phyloP scores from a whole-genome alignment of 2,797 vertebrate species.

The Syngnathus acus region DNA sequence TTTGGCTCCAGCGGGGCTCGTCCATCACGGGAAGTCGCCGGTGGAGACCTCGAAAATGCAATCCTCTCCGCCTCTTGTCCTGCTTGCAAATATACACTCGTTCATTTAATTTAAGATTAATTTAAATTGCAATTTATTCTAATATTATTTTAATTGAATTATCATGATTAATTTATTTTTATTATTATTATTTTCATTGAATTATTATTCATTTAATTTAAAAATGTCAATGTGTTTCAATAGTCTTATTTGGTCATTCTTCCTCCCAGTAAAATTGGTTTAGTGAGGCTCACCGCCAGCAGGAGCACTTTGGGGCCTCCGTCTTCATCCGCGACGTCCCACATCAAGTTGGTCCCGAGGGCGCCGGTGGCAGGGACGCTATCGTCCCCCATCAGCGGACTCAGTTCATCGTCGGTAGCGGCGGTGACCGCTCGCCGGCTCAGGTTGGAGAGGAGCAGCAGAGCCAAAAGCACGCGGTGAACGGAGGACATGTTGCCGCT shows the following conservation, averaged over 20 bases:
- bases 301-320: constrained; percentile 60
- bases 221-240: too few relatives aligned
- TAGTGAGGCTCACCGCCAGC: constrained; percentile 53
- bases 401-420: constrained; percentile 50
- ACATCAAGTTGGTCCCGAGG: constrained; percentile 56
- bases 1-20: constrained; percentile 47
- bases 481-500: constrained; percentile 61
- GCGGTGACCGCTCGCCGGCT: constrained; percentile 64
- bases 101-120: too few relatives aligned
- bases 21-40: constrained; percentile 61
- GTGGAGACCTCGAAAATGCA: constrained; percentile 30
- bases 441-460: constrained; percentile 77
- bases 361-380: constrained; percentile 13
- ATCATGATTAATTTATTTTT: too few relatives aligned
- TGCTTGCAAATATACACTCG: constrained; percentile 18
- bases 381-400: constrained; percentile 56
- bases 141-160: too few relatives aligned
- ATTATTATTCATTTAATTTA: too few relatives aligned
- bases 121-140: too few relatives aligned
- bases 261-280: too few relatives aligned
- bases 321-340: constrained; percentile 66
- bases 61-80: constrained; percentile 53
- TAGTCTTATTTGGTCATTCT: too few relatives aligned
- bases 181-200: too few relatives aligned
- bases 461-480: constrained; percentile 64